These are phyloP conservation scores for Drosophila maculinotata DNA, from an alignment of 2,888 invertebrate species.

Conservation along the genomic window DNA sequence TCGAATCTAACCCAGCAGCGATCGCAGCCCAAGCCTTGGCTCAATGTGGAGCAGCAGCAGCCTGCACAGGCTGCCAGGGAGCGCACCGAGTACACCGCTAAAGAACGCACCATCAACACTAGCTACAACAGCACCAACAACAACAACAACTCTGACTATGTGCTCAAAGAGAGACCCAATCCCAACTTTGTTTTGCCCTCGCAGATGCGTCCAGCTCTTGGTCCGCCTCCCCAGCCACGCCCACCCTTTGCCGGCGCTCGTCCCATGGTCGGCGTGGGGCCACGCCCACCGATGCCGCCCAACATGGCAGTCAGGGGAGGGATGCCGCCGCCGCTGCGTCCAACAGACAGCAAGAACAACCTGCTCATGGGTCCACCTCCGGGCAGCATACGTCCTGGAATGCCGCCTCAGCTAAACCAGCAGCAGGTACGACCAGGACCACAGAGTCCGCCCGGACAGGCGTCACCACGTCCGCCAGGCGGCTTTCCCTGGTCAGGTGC, in stretches of 20 bases:
- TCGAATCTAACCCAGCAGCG: conserved; percentile 23
- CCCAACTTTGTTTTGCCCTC: conserved; percentile 64
- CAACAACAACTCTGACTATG: conserved; percentile 24
- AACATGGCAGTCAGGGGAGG: conserved; percentile 69
- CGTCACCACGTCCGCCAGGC: conserved; percentile 79
- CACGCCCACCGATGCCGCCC: conserved; percentile 80
- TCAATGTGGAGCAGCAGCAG: conserved; percentile 17
- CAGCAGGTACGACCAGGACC: conserved; percentile 79
- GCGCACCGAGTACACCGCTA: conserved; percentile 14
- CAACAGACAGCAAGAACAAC: conserved; percentile 86
- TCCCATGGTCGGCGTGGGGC: conserved; percentile 76
- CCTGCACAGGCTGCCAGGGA: conserved; percentile 1
- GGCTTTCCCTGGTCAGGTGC: conserved; percentile 75
- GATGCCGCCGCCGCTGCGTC: conserved; percentile 83
- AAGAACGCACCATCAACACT: conserved; percentile 53
- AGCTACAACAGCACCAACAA: conserved; percentile 31
- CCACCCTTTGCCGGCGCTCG: conserved; percentile 78
- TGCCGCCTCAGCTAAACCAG: conserved; percentile 69
- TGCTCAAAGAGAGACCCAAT: conserved; percentile 40
- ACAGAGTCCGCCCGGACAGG: conserved; percentile 81
- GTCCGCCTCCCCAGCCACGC: conserved; percentile 75
- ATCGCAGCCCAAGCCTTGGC: conserved; percentile 3
- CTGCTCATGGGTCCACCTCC: conserved; percentile 80
- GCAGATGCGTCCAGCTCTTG: conserved; percentile 81
- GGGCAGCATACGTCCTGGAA: conserved; percentile 67